phyloP scores from a whole-genome alignment of 2,888 invertebrate genomes.

The Drosophila percnosoma region DNA sequence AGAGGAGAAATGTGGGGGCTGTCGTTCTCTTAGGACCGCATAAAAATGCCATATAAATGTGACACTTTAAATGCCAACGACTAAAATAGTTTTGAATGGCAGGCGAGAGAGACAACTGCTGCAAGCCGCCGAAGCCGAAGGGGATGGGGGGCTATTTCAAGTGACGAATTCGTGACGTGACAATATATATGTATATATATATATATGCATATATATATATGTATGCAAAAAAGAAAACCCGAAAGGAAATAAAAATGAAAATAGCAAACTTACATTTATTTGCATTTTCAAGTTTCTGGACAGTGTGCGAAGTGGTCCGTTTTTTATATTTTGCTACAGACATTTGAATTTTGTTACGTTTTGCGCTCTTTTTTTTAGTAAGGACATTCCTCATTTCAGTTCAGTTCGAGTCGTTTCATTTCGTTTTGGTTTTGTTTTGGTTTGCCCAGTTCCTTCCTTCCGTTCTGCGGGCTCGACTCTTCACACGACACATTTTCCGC shows the following conservation, averaged over 20 bases:
- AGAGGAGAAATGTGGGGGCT: background rate
- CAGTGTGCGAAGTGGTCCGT: conserved; percentile 34
- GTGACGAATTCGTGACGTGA: conserved; percentile 79
- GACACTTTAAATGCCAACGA: conserved; percentile 81
- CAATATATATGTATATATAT: conserved; percentile 3
- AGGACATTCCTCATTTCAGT: conserved; percentile 74
- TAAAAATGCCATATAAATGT: conserved; percentile 80
- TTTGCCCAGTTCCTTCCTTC: conserved; percentile 75
- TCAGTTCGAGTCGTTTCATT: conserved; percentile 31
- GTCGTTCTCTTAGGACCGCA: conserved; percentile 57
- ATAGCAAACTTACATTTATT: conserved; percentile 77
- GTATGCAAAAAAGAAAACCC: conserved; percentile 2
- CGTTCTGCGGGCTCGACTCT: conserved; percentile 71
- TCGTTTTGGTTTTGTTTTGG: conserved; percentile 31
- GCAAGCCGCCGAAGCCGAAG: background rate
- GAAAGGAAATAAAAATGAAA: conserved; percentile 59
- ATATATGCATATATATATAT: background rate
- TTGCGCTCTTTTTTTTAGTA: conserved; percentile 27
- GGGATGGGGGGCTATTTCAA: conserved; percentile 45
- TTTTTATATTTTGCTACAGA: conserved; percentile 28
- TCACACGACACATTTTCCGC: conserved; percentile 74
- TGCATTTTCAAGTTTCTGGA: conserved; percentile 77
- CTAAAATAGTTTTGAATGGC: conserved; percentile 72
- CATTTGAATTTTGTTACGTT: conserved; percentile 46
- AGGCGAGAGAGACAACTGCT: conserved; percentile 16